Percentiles rank a stretch among this genome's conserved stretches.
Conservation (phyloP, 2,888 invertebrate genomes). For the Scelioninae gen. 2 region DNA sequence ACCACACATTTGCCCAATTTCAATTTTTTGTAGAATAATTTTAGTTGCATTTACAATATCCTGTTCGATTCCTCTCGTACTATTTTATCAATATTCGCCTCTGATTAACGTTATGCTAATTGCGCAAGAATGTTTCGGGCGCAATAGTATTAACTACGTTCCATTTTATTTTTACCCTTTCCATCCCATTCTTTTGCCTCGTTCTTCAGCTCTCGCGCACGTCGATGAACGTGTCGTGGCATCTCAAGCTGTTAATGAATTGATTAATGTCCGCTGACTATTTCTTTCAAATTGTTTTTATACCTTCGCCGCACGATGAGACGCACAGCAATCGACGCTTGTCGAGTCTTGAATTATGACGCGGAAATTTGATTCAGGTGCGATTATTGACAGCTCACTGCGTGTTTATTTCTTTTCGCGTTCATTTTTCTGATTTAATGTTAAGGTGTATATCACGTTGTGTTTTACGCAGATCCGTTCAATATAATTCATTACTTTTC, state of each 20-base stretch:
- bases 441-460: slow-evolving; percentile 30
- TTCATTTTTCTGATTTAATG: slow-evolving; percentile 27
- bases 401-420: slow-evolving; percentile 40
- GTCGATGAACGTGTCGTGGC: slow-evolving; percentile 56
- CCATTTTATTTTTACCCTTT: slow-evolving; percentile 34
- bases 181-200: slow-evolving; percentile 49
- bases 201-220: slow-evolving; percentile 54
- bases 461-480: slow-evolving; percentile 16
- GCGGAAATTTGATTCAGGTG: slow-evolving; percentile 57
- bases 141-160: too few relatives aligned
- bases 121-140: slow-evolving; percentile 1
- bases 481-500: too few relatives aligned
- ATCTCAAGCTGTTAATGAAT: slow-evolving; percentile 61
- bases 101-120: slow-evolving; percentile 5
- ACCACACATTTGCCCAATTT: too few relatives aligned
- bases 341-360: slow-evolving; percentile 62
- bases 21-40: too few relatives aligned
- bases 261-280: slow-evolving; percentile 68
- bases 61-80: too few relatives aligned
- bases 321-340: slow-evolving; percentile 47
- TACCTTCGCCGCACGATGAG: slow-evolving; percentile 53
- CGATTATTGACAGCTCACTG: slow-evolving; percentile 54
- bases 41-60: too few relatives aligned
- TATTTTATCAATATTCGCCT: too few relatives aligned
- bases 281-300: slow-evolving; percentile 66